A percentile compares a stretch with the other conserved stretches of the same genome.
phyloP scores from a whole-genome alignment of 2,888 invertebrate genomes.

The Choristoneura rosaceana region DNA sequence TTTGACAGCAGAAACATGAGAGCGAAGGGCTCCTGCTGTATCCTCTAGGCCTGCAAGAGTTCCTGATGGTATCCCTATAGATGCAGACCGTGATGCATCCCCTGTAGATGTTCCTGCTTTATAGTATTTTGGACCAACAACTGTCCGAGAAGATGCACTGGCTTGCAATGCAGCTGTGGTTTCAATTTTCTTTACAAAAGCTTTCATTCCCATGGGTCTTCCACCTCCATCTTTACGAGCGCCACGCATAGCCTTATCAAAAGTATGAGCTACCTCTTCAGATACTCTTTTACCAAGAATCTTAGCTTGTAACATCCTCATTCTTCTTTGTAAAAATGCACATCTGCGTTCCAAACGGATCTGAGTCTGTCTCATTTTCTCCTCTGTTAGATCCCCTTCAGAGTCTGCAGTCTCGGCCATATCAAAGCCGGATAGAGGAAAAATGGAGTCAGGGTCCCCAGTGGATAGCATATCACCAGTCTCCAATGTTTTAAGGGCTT shows the following conservation, averaged over 20 bases:
- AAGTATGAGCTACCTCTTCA: constrained; percentile 88
- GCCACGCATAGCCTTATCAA: constrained; percentile 90
- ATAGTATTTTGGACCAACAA: constrained; percentile 73
- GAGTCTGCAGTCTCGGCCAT: constrained; percentile 82
- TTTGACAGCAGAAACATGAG: constrained; percentile 90
- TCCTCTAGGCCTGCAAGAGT: constrained; percentile 89
- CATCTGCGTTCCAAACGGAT: constrained; percentile 88
- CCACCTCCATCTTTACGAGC: constrained; percentile 86
- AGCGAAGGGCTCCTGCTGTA: constrained; percentile 89
- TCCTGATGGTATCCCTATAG: constrained; percentile 84
- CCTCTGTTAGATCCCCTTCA: constrained; percentile 81
- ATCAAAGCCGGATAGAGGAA: constrained; percentile 75
- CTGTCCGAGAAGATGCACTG: constrained; percentile 70
- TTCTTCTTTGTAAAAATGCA: constrained; percentile 89
- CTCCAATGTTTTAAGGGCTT: constrained; percentile 91
- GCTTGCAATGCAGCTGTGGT: constrained; percentile 77
- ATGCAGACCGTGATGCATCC: constrained; percentile 90
- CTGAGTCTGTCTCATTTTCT: constrained; percentile 83
- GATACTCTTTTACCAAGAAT: constrained; percentile 91
- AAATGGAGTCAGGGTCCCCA: constrained; percentile 80
- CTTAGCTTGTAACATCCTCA: constrained; percentile 91
- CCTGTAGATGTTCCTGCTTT: constrained; percentile 88
- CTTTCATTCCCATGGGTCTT: constrained; percentile 75
- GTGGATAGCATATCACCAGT: constrained; percentile 74
- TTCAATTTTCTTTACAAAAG: constrained; percentile 75